Evolutionary conservation across 2,888 invertebrate species (phyloP), one percentile per base, ranked within the genome.

Genomic region (Oasisia sp.): DNA sequence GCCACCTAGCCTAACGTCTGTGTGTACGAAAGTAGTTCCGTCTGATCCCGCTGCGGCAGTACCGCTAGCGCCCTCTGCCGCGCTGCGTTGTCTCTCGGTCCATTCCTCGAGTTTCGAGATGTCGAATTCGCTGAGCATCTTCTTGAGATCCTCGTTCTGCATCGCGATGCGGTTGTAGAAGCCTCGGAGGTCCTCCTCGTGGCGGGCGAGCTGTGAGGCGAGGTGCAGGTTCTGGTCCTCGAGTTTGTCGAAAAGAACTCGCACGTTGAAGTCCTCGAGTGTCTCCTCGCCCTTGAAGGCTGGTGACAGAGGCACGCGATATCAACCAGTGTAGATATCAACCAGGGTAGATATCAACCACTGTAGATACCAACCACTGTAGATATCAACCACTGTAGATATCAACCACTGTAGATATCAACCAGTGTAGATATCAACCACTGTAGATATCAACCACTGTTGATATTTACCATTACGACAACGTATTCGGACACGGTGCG

Each of bases 151-250:
- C 0, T 92, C 91, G 44, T 93, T 93, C 93, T 96, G 95, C 12
- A 94, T 93, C 91, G 94, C 94, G 92, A 96, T 95, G 44, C 94
- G 94, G 89, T 94, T 94, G 93, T 96, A 96, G 95, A 96, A 96
- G 32, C 93, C 94, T 38, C 94, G 94, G 12, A 96, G 94, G 93
- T 96, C 96, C 58, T 95, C 95, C 90, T 95, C 94, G 93, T 96
- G 96, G 32, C 95, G 93, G 32, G 96, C 95, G 92, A 96, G 94
- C 94, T 96, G 96, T 14, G 96, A 95, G 0, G 96, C 96, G 91
- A 96, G 93, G 91, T 96, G 96, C 0, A 96, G 95, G 93, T 96
- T 96, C 94, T 96, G 96, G 92, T 96, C 96, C 93, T 96, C 96
- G 32, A 96, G 94, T 93, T 96, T 96, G 94, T 96, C 96, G 89